Evolutionary conservation across 2,113 vertebrate species (phyloP).

Genomic region (Numenius arquata): DNA sequence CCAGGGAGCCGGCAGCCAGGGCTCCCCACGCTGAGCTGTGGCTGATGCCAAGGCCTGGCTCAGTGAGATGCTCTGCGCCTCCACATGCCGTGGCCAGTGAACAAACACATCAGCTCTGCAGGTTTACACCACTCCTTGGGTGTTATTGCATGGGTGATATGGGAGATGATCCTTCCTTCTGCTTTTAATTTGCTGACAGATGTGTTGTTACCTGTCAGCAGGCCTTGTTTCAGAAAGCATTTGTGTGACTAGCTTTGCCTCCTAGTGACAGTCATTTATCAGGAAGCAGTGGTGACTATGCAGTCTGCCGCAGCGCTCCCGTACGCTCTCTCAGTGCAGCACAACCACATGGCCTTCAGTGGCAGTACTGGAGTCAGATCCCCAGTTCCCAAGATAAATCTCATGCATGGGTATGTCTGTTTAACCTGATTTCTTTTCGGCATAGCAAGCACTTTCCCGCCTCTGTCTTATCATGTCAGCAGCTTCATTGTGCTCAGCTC

Average conservation of each 20-base stretch:
- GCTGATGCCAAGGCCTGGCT: not conserved
- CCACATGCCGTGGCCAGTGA: not conserved
- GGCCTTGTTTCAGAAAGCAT: not conserved
- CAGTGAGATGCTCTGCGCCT: not conserved
- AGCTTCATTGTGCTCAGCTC: not conserved
- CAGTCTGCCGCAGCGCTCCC: not conserved
- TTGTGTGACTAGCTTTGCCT: not conserved
- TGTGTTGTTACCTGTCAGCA: not conserved
- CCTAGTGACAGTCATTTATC: not conserved
- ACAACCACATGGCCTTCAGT: fast-evolving
- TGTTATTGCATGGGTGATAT: not conserved
- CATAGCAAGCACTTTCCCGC: not conserved
- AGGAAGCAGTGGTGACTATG: not conserved
- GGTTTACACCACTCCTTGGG: not conserved
- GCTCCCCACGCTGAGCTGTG: not conserved
- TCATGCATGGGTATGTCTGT: not conserved
- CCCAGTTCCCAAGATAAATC: not conserved
- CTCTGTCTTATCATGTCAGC: not conserved
- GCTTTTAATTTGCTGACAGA: not conserved
- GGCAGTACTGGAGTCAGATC: not conserved
- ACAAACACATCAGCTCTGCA: not conserved
- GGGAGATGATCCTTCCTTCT: not conserved
- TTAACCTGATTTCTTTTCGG: not conserved
- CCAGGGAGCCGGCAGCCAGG: fast-evolving
- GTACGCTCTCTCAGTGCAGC: fast-evolving